phyloP scores from a whole-genome alignment of 2,888 invertebrate species.

The Eilema caniola region DNA sequence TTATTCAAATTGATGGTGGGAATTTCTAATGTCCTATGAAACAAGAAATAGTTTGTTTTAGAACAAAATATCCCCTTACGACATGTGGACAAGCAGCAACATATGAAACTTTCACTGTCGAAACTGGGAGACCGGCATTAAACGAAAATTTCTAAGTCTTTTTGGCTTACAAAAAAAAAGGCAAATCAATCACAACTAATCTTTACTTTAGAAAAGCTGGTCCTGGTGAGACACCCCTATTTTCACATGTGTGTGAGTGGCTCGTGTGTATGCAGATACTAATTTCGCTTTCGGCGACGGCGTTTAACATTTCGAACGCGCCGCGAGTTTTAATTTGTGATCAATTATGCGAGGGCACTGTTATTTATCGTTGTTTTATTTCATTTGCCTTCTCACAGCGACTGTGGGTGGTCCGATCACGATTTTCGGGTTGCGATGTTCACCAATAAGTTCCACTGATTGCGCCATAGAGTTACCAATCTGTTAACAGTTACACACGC shows the following conservation, averaged over 20 bases:
- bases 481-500: conserved; percentile 40
- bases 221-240: conserved; percentile 50
- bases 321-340: conserved; percentile 86
- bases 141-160: too few species aligned
- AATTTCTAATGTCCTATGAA: background rate
- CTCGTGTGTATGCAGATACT: conserved; percentile 66
- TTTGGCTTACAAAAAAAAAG: background rate
- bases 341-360: conserved; percentile 86
- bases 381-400: conserved; percentile 83
- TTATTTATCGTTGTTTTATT: conserved; percentile 86
- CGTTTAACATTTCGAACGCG: conserved; percentile 84
- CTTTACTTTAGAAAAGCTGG: conserved; percentile 5
- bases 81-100: background rate
- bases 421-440: conserved; percentile 79
- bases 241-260: conserved; percentile 57
- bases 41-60: too few species aligned
- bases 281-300: conserved; percentile 82
- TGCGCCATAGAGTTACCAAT: conserved; percentile 74
- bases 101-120: background rate
- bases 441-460: conserved; percentile 82
- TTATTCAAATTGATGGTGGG: background rate
- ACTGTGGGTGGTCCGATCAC: conserved; percentile 85
- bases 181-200: background rate
- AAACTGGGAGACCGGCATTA: background rate
- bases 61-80: background rate